Percentiles rank a stretch among this genome's conserved stretches.
phyloP scores from a whole-genome alignment of 2,113 vertebrate species.

The Caranx melampygus region DNA sequence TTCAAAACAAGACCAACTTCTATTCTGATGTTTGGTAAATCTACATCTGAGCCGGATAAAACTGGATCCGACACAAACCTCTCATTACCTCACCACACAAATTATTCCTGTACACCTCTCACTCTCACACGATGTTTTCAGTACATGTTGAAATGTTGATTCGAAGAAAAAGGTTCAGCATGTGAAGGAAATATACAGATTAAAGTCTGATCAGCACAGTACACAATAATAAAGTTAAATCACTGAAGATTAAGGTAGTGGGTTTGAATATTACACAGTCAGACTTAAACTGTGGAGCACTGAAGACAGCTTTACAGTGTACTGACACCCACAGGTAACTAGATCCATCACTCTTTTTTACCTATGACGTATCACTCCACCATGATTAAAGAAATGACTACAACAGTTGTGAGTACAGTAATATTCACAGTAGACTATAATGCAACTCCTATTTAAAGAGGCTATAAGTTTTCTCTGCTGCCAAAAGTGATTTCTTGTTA shows the following conservation, averaged over 20 bases:
- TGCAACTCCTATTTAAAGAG: neutral
- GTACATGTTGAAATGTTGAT: neutral
- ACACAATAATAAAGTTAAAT: neutral
- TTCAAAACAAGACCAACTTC: conserved; percentile 57
- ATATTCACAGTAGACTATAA: no score
- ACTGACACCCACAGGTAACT: no score
- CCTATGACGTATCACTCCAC: neutral
- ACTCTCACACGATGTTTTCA: neutral
- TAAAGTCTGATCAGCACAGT: neutral
- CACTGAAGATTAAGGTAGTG: neutral
- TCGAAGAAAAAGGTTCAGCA: no score
- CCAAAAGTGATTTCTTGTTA: no score
- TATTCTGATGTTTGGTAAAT: conserved; percentile 56
- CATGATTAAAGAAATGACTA: neutral
- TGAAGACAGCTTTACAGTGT: neutral
- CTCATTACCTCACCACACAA: conserved; percentile 25
- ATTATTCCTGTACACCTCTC: conserved; percentile 2
- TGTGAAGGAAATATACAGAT: neutral
- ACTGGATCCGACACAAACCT: conserved; percentile 44
- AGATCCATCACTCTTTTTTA: neutral
- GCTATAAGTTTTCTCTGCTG: no score
- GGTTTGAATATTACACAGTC: no score
- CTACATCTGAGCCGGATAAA: conserved; percentile 43
- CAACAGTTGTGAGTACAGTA: neutral
- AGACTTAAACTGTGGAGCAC: no score